Evolutionary conservation across 2,113 vertebrate genomes (phyloP), one percentile per base, ranked within the genome.

Genomic region (Rhinoderma darwinii): DNA sequence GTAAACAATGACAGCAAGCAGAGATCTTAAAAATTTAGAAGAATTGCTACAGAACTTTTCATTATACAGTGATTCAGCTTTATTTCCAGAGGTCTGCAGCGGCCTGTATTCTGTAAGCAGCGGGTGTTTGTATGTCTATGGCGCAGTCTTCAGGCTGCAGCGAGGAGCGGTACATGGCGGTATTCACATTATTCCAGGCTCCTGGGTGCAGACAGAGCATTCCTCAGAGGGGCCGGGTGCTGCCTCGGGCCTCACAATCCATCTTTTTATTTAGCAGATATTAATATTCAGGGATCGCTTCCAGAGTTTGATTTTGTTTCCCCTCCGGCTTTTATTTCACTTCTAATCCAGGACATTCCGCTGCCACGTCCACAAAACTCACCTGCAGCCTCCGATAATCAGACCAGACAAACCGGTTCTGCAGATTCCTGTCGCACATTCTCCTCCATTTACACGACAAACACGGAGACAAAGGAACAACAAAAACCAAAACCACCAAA

Each of bases 361-460:
- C 79, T 68, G 61, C 80, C 80, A 68, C 61, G 61, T 68, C 66
- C 20, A 25, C 41, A 27, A 20, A 68, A 30, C 35, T 43, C 78
- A 61, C 78, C 54, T n/a, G 35, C 8, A 15, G 80, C 15, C 10
- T 12, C 11, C 10, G 77, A 39, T 25, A 22, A 56, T 63, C 61
- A 47, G 80, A 82, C 59, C 15, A 12, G 61, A 70, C 37, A 5
- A 25, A 82, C 80, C 14, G 61, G 80, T 50, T 82, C 25, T 30
- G 39, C 15, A 1, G 59, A 39, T n/a, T n/a, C 35, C 50, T 59
- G 32, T 30, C 5, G 18, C 5, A 2, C 47, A 2, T 22, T 22
- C 77, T n/a, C 20, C 78, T 20, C 27, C 63, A 3, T 32, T 18
- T 9, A 30, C 70, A 74, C 11, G 30, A 37, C 35, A 74, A 4